Evolutionary conservation across 2,888 invertebrate genomes (phyloP).

Genomic region (Cynaeus angustus): DNA sequence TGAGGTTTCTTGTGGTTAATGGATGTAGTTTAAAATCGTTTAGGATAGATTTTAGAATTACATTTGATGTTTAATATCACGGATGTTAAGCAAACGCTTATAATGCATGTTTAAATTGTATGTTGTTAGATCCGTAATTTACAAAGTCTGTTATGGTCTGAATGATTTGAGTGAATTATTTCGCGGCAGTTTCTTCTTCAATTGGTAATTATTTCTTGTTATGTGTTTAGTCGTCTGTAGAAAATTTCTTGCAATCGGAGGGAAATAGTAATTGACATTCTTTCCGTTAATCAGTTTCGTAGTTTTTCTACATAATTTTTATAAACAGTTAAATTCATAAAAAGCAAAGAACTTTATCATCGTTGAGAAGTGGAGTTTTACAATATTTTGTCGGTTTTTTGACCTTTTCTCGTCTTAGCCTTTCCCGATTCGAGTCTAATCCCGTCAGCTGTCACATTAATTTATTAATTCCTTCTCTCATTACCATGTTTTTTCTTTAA

Average conservation of each 20-base stretch:
- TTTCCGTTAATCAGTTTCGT: no score
- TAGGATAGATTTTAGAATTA: slow-evolving; percentile 58
- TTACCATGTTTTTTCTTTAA: slow-evolving; percentile 39
- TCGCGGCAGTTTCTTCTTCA: slow-evolving; percentile 8
- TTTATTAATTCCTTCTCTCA: slow-evolving; percentile 40
- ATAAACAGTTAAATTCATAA: no score
- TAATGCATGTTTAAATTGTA: slow-evolving; percentile 44
- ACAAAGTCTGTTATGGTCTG: slow-evolving; percentile 24
- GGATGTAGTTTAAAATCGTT: slow-evolving; percentile 57
- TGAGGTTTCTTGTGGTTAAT: slow-evolving; percentile 48
- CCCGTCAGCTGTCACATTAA: slow-evolving; percentile 43
- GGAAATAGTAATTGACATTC: no score
- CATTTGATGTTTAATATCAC: slow-evolving; percentile 57
- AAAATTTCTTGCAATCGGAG: no score
- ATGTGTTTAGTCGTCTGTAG: no score
- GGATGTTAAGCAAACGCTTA: slow-evolving; percentile 47
- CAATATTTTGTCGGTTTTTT: slow-evolving; percentile 35
- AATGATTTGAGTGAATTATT: slow-evolving; percentile 43
- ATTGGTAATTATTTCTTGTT: slow-evolving; percentile 38
- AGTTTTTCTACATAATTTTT: no score
- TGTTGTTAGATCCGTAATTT: slow-evolving; percentile 44
- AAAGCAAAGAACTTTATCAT: no score
- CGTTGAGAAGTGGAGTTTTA: no score
- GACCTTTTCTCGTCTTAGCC: slow-evolving; percentile 8
- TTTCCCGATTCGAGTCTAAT: slow-evolving; percentile 27